Evolutionary conservation across 2,888 invertebrate genomes (phyloP).

Genomic region (Lepetodrilus schrolli): DNA sequence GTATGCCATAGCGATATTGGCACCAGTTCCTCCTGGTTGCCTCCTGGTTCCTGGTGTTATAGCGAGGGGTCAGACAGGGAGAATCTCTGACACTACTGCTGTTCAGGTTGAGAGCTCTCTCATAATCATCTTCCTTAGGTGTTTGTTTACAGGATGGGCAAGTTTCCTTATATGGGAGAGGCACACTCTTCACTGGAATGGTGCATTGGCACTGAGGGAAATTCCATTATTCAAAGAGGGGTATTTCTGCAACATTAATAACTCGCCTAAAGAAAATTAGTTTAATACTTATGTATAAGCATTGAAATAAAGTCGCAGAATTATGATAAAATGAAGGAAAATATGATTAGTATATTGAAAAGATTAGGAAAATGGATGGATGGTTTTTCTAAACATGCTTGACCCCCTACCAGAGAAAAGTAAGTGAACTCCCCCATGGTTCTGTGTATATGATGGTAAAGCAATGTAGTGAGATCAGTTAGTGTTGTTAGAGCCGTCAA

Average conservation of each 20-base stretch:
- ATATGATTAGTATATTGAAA: background rate
- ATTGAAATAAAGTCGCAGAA: background rate
- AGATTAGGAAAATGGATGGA: background rate
- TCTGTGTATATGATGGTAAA: constrained; percentile 32
- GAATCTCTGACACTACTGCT: constrained; percentile 1
- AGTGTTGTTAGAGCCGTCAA: constrained; percentile 68
- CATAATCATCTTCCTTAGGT: constrained; percentile 16
- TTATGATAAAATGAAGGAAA: background rate
- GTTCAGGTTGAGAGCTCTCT: background rate
- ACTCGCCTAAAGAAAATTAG: background rate
- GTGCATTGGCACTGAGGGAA: constrained; percentile 32
- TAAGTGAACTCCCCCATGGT: constrained; percentile 30
- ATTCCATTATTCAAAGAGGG: constrained; percentile 29
- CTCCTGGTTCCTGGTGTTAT: too few relatives aligned
- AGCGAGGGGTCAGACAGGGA: background rate
- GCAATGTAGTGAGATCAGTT: constrained; percentile 12
- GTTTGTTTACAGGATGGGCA: constrained; percentile 25
- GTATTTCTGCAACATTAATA: background rate
- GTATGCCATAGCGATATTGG: background rate
- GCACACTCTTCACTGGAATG: constrained; percentile 10
- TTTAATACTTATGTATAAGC: background rate
- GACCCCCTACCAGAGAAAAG: background rate
- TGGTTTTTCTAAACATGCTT: background rate
- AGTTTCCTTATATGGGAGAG: constrained; percentile 42
- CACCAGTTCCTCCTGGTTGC: background rate